These are phyloP conservation scores for Hyla sarda DNA, from an alignment of 2,113 vertebrate genomes.

Conservation along the genomic window DNA sequence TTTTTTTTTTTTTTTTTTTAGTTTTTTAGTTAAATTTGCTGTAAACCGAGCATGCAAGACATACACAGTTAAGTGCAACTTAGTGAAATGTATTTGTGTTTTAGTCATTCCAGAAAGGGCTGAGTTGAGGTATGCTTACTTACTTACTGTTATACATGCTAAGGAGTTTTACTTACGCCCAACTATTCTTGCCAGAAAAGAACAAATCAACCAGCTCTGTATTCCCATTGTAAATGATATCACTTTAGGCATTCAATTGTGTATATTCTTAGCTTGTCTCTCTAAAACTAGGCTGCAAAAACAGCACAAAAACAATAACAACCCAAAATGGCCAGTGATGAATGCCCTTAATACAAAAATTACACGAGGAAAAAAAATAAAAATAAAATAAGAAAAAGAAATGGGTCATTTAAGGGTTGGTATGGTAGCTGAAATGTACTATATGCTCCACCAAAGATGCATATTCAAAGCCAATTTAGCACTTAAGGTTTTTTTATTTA, in stretches of 20 bases:
- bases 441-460: no score
- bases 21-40: constrained; percentile 69
- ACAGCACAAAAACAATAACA: neutral
- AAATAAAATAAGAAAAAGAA: neutral
- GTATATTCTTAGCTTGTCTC: neutral
- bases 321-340: neutral
- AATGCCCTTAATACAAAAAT: neutral
- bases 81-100: constrained; percentile 85
- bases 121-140: constrained; percentile 96
- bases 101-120: constrained; percentile 93
- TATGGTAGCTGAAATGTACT: neutral
- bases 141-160: constrained; percentile 96
- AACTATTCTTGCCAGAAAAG: constrained; percentile 94
- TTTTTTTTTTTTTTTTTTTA: constrained; percentile 71
- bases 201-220: constrained; percentile 89
- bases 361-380: neutral
- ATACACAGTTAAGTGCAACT: constrained; percentile 92
- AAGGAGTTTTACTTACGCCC: constrained; percentile 62
- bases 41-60: constrained; percentile 97
- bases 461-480: neutral
- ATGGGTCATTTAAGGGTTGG: neutral
- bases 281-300: neutral
- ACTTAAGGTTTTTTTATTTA: neutral
- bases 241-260: neutral
- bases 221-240: constrained; percentile 59